Evolutionary conservation across 2,113 vertebrate species (phyloP).

Genomic region (Gasterosteus aculeatus): DNA sequence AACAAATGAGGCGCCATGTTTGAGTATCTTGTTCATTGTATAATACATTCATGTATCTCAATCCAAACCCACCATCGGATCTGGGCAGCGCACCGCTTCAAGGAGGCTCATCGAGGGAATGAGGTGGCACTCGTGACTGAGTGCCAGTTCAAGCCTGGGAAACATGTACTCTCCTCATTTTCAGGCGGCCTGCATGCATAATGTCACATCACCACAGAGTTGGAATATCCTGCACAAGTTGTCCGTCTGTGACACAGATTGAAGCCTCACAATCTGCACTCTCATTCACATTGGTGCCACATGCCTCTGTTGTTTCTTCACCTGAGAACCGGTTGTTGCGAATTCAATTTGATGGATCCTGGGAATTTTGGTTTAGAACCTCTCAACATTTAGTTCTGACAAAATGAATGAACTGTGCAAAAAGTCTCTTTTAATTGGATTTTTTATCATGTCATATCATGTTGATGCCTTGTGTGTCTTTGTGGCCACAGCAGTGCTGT

Average conservation of each 20-base stretch:
- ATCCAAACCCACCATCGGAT: slow-evolving; percentile 33
- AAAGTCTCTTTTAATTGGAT: slow-evolving; percentile 24
- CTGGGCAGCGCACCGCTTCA: slow-evolving; percentile 43
- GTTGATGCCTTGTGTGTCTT: slow-evolving; percentile 21
- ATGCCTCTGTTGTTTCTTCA: background rate
- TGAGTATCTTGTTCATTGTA: slow-evolving; percentile 35
- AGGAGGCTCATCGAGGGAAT: slow-evolving; percentile 49
- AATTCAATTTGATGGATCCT: background rate
- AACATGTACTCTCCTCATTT: slow-evolving; percentile 64
- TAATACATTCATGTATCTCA: slow-evolving; percentile 40
- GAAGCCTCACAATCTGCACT: slow-evolving; percentile 20
- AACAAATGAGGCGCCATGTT: slow-evolving; percentile 32
- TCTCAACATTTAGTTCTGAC: slow-evolving; percentile 13
- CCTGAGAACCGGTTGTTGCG: background rate
- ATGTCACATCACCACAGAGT: slow-evolving; percentile 46
- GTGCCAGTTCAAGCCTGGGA: slow-evolving; percentile 63
- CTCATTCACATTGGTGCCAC: background rate
- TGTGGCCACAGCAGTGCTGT: background rate
- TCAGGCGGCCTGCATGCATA: slow-evolving; percentile 56
- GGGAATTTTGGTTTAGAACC: background rate
- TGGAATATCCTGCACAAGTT: slow-evolving; percentile 34
- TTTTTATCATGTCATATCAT: slow-evolving; percentile 34
- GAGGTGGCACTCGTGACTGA: slow-evolving; percentile 58
- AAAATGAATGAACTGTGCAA: slow-evolving; percentile 25
- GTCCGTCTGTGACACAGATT: slow-evolving; percentile 33